Base-by-base conservation (phyloP, 1,140 invertebrate species). In the Drosophila sproati region DNA sequence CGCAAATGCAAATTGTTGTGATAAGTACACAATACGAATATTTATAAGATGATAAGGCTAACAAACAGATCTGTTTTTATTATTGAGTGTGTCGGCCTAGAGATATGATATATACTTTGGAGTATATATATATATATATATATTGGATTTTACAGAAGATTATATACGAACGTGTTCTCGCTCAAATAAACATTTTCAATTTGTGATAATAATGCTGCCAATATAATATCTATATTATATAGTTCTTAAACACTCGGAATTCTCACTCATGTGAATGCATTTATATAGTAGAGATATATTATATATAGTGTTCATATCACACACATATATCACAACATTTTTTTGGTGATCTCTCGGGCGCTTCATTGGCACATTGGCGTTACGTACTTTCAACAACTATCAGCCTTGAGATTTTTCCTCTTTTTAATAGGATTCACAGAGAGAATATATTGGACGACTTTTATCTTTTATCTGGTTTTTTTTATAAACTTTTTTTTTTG, bases 1-100 rank as follows among this genome's bases (percentile, higher is more conserved):
- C 77, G 66, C 66, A 78, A 78, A 72, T 62, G 74, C 80, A 82
- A 88, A 77, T 82, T 76, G 50, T 71, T 73, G 64, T 73, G 54
- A 6, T 80, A 60, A 77, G 48, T 75, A 75, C 66, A 64, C 54
- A 63, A 43, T 3, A 43, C 39, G 10, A 43, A 43, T 43, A 70
- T 52, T 20, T 64, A 59, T 52, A 71, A 71, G 59, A 56, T 57
- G 59, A 43, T 59, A 72, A 72, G 55, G 55, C 73, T 76, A 76
- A 76, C 41, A 60, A 57, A 54, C 56, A 75, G 7, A 35, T 41
- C 10, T 43, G 10, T 20, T 8, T 57, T 52, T 54, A 72, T 72
- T 76, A 31, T 66, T 45, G 41, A 34, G 39, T 75, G 60, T 75
- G 73, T 54, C 63, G 45, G 47, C 57, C 32, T 34, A 45, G 45